Base-by-base conservation (phyloP, 37 sponge, comb jelly and placozoan genomes). In the Eunapius fragilis region DNA sequence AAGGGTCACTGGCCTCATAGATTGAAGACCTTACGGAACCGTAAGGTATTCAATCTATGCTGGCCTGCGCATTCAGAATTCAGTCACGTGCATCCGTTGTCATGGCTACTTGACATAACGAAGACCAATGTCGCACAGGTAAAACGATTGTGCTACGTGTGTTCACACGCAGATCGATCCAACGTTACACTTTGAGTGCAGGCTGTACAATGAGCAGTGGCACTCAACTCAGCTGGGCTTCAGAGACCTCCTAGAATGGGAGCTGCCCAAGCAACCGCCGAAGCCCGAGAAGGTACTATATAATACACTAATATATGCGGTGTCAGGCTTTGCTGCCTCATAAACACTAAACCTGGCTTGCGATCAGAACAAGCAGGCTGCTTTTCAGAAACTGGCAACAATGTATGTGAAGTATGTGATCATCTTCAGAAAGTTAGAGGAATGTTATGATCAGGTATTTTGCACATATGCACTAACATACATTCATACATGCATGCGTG, bases 361-460 rank as follows among this genome's bases (percentile, higher is more conserved):
- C 22, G 58, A 76, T 7, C 78, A 98, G 97, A 96, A 97, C 72
- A 93, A 86, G 36, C 74, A 93, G 22, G 82, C 81, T 35, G 98
- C 94, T 22, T 99, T 95, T 75, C 94, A 97, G 85, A 93, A 89
- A 73, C 70, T 95, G 27, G 94, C 94, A 0, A 88, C 92, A 1
- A 88, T 97, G 86, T 99, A 99, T 80, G 80, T 99, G 48, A 92
- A 91, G 70, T 99, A 99, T 70, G 86, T 97, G 11, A 85, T 93
- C 35, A 86, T 87, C 17, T 99, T 96, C 48, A 74, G 90, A 11
- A 89, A 88, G 71, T 74, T 99, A 74, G 99, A 99, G 77, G 94
- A 95, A 36, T 96, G 96, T 70, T 99, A 96, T 82, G 98, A 99
- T 71, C 99, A 96, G 92, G 91, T 93, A 38, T 19, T 3, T 45